Base-by-base conservation (phyloP, 92 coral and sea anemone genomes). In the Scolanthus callimorphus region DNA sequence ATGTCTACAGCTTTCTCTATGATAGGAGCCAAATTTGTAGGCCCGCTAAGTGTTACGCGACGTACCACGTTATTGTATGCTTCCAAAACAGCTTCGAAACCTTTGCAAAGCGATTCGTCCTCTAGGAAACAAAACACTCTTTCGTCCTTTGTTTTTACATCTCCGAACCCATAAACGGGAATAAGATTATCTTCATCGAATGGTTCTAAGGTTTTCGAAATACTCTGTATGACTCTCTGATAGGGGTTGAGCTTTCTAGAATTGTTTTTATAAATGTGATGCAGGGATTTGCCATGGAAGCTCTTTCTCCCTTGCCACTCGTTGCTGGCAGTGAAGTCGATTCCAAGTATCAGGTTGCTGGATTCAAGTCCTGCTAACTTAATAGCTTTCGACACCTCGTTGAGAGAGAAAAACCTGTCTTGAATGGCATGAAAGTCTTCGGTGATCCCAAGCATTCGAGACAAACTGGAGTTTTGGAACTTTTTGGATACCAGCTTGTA, bases 251-350 rank as follows among this genome's bases (percentile, higher is more conserved):
- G 67, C 41, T 78, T 88, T 62, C 63, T 83, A 17, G 85, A 57
- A 23, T 49, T 66, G 57, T 70, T 83, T 39, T 74, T 85, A 25
- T 21, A 65, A 19, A 94, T 78, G 24, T 89, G 90, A 55, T 94
- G 99, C 0, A 94, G 80, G 0, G 87, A 88, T 43, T 77, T 77
- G 8, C 99, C 99, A 15, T 69, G 55, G 60, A 88, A 88, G 13
- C 88, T 80, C 31, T 94, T 94, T 24, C 99, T 59, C 0, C 99
- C 99, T 59, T 94, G 99, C 99, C 99, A 94, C 30, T 94, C 99
- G 80, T 94, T 94, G 63, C 99, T 94, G 2, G 99, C 99, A 19
- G 99, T 94, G 50, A 94, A 94, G 63, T 94, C 99, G 21, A 94
- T 78, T 0, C 99, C 99, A 25, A 94, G 79, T 0, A 94, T 84